Percentiles rank a stretch among this genome's conserved stretches.
These are phyloP conservation scores for Indicator indicator DNA, from an alignment of 2,113 vertebrate species.

Conservation along the genomic window DNA sequence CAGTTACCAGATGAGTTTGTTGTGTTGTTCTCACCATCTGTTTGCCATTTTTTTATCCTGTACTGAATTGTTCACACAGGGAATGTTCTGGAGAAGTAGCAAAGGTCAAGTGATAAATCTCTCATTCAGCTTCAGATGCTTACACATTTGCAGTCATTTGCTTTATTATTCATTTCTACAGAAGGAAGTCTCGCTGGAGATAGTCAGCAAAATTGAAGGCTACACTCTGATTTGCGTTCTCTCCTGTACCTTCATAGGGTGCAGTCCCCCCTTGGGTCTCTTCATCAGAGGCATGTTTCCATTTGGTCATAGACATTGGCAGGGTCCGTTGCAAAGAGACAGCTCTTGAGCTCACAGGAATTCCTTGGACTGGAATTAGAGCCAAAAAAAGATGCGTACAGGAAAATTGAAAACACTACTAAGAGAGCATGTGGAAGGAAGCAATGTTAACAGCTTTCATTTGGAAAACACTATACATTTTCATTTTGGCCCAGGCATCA, in stretches of 20 bases:
- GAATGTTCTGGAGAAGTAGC: not conserved
- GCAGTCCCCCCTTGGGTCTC: not conserved
- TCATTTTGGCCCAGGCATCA: constrained; percentile 25
- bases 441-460: not conserved
- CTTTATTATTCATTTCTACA: constrained; percentile 17
- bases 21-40: constrained; percentile 31
- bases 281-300: not conserved
- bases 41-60: constrained; percentile 48
- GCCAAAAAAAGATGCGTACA: not conserved
- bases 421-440: not conserved
- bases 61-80: constrained; percentile 11
- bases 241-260: not conserved
- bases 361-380: not conserved
- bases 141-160: constrained; percentile 30
- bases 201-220: not conserved
- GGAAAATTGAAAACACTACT: constrained; percentile 26
- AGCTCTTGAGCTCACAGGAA: not conserved
- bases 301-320: accelerated
- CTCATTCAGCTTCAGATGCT: constrained; percentile 17
- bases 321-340: not conserved
- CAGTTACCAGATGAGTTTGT: constrained; percentile 1
- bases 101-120: constrained; percentile 49
- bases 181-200: not conserved
- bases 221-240: not conserved
- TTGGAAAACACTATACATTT: constrained; percentile 14